Evolutionary conservation across 1,140 invertebrate genomes (phyloP), one percentile per base, ranked within the genome.

Genomic region (Diabrotica virgifera): DNA sequence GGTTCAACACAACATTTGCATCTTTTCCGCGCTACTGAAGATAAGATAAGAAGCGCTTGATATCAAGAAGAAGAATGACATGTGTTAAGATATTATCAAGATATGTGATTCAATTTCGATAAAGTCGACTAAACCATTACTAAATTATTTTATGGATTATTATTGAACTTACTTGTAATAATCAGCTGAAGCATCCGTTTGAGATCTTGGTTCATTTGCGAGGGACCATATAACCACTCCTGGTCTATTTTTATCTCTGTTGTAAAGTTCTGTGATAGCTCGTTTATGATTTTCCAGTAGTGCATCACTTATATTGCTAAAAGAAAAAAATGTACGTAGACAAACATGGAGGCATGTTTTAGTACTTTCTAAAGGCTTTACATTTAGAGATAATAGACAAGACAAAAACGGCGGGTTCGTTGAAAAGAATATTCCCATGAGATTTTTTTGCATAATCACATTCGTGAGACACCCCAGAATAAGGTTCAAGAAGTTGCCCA

Each of bases 161-260:
- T 59, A 3, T 62, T 36, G 11, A 6, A 66, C 86, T 78, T 61
- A 72, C 67, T 40, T 65, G 37, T 62, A 66, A 62, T 72, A 72
- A 11, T 62, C 81, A 78, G 87, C 89, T 9, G 94, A 89, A 59
- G 82, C 82, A 2, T 79, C 60, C 14, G 83, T 74, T 50, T 86
- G 81, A 0, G 90, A 89, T 56, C 87, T 80, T 0, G 95, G 95
- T 78, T 98, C 95, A 82, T 97, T 98, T 0, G 94, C 91, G 59
- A 97, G 87, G 9, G 95, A 97, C 96, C 96, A 98, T 86, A 96
- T 91, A 53, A 97, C 86, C 12, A 97, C 95, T 63, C 91, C 90
- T 0, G 95, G 94, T 68, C 93, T 86, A 81, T 97, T 97, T 75
- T 96, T 96, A 79, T 98, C 96, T 59, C 95, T 84, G 54, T 88